These are phyloP conservation scores for Podilymbus podiceps DNA, from an alignment of 2,113 vertebrate species.

Conservation along the genomic window DNA sequence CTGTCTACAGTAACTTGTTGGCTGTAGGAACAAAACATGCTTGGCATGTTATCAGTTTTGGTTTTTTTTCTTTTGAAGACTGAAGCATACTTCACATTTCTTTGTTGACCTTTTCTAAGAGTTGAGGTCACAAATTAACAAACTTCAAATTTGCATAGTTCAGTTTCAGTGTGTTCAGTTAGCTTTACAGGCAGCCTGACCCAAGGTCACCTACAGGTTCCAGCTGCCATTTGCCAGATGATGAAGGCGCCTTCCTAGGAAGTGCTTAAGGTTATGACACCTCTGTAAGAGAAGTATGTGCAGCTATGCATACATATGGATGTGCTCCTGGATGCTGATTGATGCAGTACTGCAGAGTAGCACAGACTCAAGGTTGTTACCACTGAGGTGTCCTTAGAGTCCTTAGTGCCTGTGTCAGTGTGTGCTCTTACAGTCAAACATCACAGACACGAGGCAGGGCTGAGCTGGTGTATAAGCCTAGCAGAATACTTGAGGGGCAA, in stretches of 20 bases:
- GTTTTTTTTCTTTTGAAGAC: background rate
- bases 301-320: background rate
- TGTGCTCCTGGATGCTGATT: background rate
- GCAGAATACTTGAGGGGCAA: background rate
- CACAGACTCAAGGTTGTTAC: background rate
- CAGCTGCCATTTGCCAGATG: background rate
- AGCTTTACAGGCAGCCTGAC: background rate
- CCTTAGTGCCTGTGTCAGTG: background rate
- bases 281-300: background rate
- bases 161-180: background rate
- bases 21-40: background rate
- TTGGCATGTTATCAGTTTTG: background rate
- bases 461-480: background rate
- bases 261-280: background rate
- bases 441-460: background rate
- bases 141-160: background rate
- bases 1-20: background rate
- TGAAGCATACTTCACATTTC: background rate
- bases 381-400: background rate
- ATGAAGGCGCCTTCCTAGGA: background rate
- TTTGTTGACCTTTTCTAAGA: background rate
- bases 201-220: background rate
- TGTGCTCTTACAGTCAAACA: background rate
- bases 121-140: background rate
- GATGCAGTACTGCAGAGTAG: background rate